Conservation (phyloP, 2,797 vertebrate genomes). For the Emys orbicularis region DNA sequence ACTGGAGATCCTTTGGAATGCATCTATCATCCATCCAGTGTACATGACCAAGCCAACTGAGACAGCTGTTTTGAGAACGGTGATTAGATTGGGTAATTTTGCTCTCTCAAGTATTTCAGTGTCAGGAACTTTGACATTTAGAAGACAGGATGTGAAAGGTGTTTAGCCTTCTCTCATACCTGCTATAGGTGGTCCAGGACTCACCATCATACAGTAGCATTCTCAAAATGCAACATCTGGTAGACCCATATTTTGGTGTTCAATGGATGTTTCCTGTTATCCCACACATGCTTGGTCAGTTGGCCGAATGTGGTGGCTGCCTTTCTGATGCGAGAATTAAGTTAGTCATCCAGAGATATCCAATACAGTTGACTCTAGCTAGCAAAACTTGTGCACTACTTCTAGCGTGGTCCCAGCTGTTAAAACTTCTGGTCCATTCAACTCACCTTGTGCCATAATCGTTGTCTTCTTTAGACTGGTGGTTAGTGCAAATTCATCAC, state of each 20-base stretch:
- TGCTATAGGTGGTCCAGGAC: not conserved
- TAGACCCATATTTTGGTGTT: not conserved
- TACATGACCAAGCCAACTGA: not conserved
- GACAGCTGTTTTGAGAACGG: not conserved
- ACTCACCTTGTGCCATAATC: not conserved
- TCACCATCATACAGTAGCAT: not conserved
- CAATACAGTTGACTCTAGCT: not conserved
- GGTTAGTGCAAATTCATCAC: not conserved
- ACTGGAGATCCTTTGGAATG: not conserved
- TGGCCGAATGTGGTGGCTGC: not conserved
- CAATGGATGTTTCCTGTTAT: not conserved
- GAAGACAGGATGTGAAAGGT: not conserved
- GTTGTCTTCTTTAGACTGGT: not conserved
- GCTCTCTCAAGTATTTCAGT: not conserved
- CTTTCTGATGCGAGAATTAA: not conserved
- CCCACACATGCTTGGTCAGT: not conserved
- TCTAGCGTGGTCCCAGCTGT: not conserved
- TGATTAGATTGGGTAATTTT: not conserved
- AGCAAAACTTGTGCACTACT: not conserved
- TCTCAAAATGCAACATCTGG: not conserved
- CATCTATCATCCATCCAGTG: not conserved
- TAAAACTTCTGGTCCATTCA: not conserved
- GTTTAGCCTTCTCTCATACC: not conserved
- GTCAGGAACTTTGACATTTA: not conserved
- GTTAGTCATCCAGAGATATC: not conserved